Evolutionary conservation across 1,140 invertebrate genomes (phyloP).

Genomic region (Drosophila prosaltans): DNA sequence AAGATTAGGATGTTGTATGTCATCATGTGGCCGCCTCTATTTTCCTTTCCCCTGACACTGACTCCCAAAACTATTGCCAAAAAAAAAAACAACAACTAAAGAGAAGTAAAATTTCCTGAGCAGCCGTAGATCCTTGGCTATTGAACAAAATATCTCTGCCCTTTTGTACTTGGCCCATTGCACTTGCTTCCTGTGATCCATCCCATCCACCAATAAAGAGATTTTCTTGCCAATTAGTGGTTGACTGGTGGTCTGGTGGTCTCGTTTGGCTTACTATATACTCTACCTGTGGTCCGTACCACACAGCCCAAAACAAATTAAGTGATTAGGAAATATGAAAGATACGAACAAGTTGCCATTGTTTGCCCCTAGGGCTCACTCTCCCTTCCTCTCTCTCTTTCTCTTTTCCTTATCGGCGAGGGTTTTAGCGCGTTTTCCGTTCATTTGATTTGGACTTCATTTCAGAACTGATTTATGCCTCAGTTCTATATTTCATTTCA

Average conservation of each 20-base stretch:
- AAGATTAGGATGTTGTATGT: constrained; percentile 56
- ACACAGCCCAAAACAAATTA: constrained; percentile 68
- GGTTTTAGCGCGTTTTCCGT: constrained; percentile 61
- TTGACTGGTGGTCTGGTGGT: constrained; percentile 46
- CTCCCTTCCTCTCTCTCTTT: background rate
- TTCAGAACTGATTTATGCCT: background rate
- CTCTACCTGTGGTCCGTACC: constrained; percentile 43
- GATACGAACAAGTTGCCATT: constrained; percentile 44
- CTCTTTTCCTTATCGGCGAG: constrained; percentile 46
- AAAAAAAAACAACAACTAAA: background rate
- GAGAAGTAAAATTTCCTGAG: constrained; percentile 30
- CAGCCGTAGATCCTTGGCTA: constrained; percentile 70
- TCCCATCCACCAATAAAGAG: constrained; percentile 63
- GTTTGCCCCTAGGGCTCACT: constrained; percentile 22
- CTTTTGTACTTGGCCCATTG: constrained; percentile 27
- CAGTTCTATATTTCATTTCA: constrained; percentile 24
- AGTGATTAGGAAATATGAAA: constrained; percentile 68
- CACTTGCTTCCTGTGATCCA: constrained; percentile 67
- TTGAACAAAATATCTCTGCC: constrained; percentile 50
- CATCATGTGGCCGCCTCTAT: constrained; percentile 41
- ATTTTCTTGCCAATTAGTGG: constrained; percentile 73
- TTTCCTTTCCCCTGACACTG: constrained; percentile 4
- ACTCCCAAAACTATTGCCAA: background rate
- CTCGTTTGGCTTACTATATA: background rate
- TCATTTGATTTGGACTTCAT: constrained; percentile 41